Evolutionary conservation across 1,140 invertebrate species (phyloP).

Genomic region (Lordiphosa mommai): DNA sequence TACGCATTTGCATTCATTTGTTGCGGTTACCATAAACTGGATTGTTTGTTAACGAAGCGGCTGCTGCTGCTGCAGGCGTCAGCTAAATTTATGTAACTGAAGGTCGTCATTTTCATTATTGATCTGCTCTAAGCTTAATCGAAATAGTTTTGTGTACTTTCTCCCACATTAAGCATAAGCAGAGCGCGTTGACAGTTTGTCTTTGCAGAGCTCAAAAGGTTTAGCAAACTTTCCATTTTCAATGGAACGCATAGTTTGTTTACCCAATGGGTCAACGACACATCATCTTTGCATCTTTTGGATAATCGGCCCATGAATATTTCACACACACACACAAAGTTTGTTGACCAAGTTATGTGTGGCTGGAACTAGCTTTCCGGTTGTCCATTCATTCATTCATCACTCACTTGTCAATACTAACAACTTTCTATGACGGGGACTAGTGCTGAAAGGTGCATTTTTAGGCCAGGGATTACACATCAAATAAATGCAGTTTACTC

Average conservation of each 20-base stretch:
- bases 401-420: slow-evolving; percentile 14
- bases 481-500: too few relatives aligned
- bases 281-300: slow-evolving; percentile 11
- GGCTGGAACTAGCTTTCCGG: slow-evolving; percentile 14
- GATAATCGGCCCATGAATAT: slow-evolving; percentile 21
- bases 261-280: slow-evolving; percentile 27
- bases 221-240: not conserved
- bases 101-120: too few relatives aligned
- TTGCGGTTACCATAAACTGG: not conserved
- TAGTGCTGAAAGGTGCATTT: too few relatives aligned
- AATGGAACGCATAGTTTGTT: slow-evolving; percentile 7
- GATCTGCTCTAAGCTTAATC: too few relatives aligned
- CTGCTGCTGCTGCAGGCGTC: slow-evolving; percentile 9
- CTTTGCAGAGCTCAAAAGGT: too few relatives aligned
- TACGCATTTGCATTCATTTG: slow-evolving; percentile 56
- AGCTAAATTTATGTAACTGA: slow-evolving; percentile 38
- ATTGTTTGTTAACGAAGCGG: slow-evolving; percentile 3
- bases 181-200: too few relatives aligned
- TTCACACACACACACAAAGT: slow-evolving; percentile 11
- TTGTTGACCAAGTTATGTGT: slow-evolving; percentile 28
- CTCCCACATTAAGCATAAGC: too few relatives aligned
- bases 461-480: too few relatives aligned
- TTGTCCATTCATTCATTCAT: slow-evolving; percentile 24
- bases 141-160: too few relatives aligned
- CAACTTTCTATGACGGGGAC: too few relatives aligned